phyloP scores from a whole-genome alignment of 2,113 vertebrate genomes.

The Casuarius casuarius region DNA sequence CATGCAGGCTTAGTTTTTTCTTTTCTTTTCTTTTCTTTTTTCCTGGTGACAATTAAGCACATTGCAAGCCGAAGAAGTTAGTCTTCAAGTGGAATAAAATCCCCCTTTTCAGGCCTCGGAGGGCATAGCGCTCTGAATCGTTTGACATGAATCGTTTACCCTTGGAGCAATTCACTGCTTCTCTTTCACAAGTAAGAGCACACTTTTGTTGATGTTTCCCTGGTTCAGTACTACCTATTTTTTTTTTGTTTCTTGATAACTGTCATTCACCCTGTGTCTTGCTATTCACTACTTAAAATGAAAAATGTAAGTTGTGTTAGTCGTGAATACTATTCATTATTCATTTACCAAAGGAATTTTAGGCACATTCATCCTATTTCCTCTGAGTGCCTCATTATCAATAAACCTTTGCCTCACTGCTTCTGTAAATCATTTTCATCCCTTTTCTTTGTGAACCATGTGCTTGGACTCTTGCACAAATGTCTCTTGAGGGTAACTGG shows the following conservation, averaged over 20 bases:
- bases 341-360: background rate
- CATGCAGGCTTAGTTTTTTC: background rate
- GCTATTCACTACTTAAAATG: background rate
- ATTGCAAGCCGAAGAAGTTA: background rate
- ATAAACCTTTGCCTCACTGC: background rate
- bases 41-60: background rate
- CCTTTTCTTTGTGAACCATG: background rate
- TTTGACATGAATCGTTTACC: background rate
- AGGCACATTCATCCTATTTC: conserved; percentile 7
- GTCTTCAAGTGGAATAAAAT: background rate
- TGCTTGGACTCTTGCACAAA: background rate
- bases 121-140: background rate
- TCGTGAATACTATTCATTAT: background rate
- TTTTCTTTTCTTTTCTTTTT: background rate
- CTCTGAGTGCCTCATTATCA: conserved; percentile 36
- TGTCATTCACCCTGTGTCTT: background rate
- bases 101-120: background rate
- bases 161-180: background rate
- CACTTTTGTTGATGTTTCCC: background rate
- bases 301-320: background rate
- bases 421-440: conserved; percentile 19
- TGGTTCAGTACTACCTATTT: background rate
- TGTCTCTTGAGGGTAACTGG: background rate
- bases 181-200: background rate
- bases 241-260: background rate